These are phyloP conservation scores for Xestoiulus laeticollis DNA, from an alignment of 2,888 invertebrate genomes.

Conservation along the genomic window DNA sequence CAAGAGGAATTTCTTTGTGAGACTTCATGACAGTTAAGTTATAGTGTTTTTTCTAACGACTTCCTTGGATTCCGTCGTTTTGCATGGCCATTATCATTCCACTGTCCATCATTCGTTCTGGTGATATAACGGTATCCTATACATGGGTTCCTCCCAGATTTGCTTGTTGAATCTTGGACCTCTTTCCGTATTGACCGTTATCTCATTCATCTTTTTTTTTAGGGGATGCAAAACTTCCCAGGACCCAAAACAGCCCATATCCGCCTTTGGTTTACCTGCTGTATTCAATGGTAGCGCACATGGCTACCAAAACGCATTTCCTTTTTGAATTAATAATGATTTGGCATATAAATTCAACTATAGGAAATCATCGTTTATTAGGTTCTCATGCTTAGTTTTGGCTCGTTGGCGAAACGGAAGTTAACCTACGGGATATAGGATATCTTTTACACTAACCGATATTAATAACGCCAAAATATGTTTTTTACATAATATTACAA, in stretches of 20 bases:
- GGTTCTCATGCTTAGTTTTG: slow-evolving; percentile 47
- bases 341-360: slow-evolving; percentile 34
- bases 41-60: slow-evolving; percentile 7
- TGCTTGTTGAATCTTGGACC: neutral
- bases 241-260: slow-evolving; percentile 18
- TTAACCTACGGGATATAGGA: slow-evolving; percentile 19
- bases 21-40: neutral
- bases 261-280: neutral
- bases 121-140: neutral
- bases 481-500: slow-evolving; percentile 18
- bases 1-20: neutral
- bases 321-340: slow-evolving; percentile 52
- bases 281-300: slow-evolving; percentile 16
- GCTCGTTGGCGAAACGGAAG: slow-evolving; percentile 42
- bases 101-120: neutral
- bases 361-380: slow-evolving; percentile 51
- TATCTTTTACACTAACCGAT: neutral
- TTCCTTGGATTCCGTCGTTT: slow-evolving; percentile 12
- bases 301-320: slow-evolving; percentile 45
- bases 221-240: neutral
- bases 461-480: neutral
- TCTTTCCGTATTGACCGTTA: neutral
- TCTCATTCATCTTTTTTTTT: slow-evolving; percentile 38
- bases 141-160: neutral
- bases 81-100: neutral